Conservation (phyloP, 2,797 vertebrate genomes). For the Hydrolagus colliei region DNA sequence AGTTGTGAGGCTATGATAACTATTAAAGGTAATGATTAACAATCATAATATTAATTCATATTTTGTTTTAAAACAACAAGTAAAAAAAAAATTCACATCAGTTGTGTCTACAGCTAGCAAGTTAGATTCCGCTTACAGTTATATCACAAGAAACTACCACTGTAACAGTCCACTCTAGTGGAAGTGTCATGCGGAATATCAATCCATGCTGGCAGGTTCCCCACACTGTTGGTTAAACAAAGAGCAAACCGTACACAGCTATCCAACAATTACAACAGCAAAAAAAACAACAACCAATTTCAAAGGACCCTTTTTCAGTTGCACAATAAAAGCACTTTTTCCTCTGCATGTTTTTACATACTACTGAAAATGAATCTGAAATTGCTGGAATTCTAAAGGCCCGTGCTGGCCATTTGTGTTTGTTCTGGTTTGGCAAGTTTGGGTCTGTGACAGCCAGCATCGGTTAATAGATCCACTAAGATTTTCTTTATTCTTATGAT, state of each 20-base stretch:
- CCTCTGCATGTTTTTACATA: slow-evolving; percentile 23
- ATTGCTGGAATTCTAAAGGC: slow-evolving; percentile 22
- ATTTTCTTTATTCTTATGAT: slow-evolving; percentile 43
- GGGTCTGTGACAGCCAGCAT: neutral
- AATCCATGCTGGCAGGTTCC: slow-evolving; percentile 75
- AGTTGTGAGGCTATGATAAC: neutral
- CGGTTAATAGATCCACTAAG: slow-evolving; percentile 32
- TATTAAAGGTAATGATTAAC: neutral
- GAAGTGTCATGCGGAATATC: slow-evolving; percentile 69
- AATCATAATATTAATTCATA: no score
- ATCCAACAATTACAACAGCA: slow-evolving; percentile 74
- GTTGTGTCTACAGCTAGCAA: slow-evolving; percentile 50
- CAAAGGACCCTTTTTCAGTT: slow-evolving; percentile 74
- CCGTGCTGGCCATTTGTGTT: neutral
- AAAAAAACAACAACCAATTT: slow-evolving; percentile 65
- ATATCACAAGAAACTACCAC: slow-evolving; percentile 67
- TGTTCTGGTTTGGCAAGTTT: slow-evolving; percentile 25
- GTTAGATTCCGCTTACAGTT: slow-evolving; percentile 66
- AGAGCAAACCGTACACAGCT: slow-evolving; percentile 75
- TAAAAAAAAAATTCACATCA: slow-evolving; percentile 23
- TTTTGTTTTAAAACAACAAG: neutral
- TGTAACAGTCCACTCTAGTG: slow-evolving; percentile 61
- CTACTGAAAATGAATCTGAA: slow-evolving; percentile 32
- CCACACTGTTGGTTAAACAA: slow-evolving; percentile 76
- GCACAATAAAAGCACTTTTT: slow-evolving; percentile 49